These are phyloP conservation scores for Chironomus tentans DNA, from an alignment of 2,888 invertebrate genomes.

Conservation along the genomic window DNA sequence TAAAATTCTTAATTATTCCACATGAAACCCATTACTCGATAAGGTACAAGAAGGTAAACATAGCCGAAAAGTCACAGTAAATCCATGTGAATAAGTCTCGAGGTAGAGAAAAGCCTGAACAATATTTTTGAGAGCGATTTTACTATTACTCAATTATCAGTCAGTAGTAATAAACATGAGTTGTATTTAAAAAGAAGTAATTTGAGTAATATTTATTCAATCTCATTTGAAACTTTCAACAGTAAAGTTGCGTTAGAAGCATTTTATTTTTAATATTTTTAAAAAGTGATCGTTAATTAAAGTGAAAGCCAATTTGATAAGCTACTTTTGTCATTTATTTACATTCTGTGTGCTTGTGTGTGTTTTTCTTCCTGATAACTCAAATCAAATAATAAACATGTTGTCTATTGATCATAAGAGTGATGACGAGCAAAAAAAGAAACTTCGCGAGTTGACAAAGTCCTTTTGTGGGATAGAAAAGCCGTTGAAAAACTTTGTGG, in stretches of 20 bases:
- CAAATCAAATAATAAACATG: neutral
- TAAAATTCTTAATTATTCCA: too few relatives aligned
- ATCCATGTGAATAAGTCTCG: too few relatives aligned
- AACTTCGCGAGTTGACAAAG: conserved; percentile 38
- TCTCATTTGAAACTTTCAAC: neutral
- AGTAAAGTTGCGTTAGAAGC: neutral
- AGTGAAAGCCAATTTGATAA: neutral
- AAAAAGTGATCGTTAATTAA: neutral
- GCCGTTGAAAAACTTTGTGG: conserved; percentile 38
- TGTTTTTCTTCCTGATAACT: neutral
- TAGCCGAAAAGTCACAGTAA: too few relatives aligned
- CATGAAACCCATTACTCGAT: too few relatives aligned
- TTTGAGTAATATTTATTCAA: neutral
- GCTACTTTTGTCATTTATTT: neutral
- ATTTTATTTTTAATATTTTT: neutral
- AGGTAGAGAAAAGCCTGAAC: too few relatives aligned
- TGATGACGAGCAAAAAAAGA: conserved; percentile 35
- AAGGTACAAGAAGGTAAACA: too few relatives aligned
- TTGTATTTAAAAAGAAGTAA: neutral
- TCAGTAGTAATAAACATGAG: neutral
- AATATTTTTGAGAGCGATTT: neutral
- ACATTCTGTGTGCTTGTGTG: too few relatives aligned
- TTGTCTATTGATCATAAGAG: neutral
- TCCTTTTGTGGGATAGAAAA: conserved; percentile 40
- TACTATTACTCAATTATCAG: neutral